Percentiles rank a stretch among this genome's conserved stretches.
Conservation (phyloP, 2,113 vertebrate genomes). For the Anolis carolinensis region DNA sequence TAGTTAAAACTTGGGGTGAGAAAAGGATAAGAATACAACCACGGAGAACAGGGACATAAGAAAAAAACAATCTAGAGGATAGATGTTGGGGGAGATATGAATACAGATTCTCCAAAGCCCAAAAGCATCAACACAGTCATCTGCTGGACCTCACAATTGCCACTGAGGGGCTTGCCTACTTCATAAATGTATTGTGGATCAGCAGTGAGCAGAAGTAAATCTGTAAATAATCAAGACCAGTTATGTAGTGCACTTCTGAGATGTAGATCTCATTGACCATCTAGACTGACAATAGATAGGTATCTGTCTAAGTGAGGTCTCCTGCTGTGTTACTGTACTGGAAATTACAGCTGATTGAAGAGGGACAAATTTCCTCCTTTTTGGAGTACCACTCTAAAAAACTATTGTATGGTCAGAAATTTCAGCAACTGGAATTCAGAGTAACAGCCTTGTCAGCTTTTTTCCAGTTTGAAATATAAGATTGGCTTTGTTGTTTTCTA, state of each 20-base stretch:
- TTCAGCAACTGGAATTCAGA: constrained; percentile 4
- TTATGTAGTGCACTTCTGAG: constrained; percentile 3
- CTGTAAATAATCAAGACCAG: background rate
- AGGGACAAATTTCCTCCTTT: constrained; percentile 4
- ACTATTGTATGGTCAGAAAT: background rate
- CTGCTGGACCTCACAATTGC: background rate
- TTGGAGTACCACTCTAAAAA: constrained; percentile 12
- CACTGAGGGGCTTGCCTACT: background rate
- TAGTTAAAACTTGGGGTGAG: too few relatives aligned
- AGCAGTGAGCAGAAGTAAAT: background rate
- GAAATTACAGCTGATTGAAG: constrained; percentile 31
- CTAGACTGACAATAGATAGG: constrained; percentile 21
- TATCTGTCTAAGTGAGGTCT: constrained; percentile 8
- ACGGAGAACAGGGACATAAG: too few relatives aligned
- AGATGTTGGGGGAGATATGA: too few relatives aligned
- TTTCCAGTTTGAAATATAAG: background rate
- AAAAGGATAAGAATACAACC: too few relatives aligned
- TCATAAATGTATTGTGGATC: background rate
- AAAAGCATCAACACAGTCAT: background rate
- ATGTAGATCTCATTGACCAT: background rate
- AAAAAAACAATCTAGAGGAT: too few relatives aligned
- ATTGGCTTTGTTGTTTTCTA: background rate
- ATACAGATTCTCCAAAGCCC: background rate
- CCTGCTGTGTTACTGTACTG: constrained; percentile 17
- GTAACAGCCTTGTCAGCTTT: background rate